These are phyloP conservation scores for Parauchenoglanis ngamensis DNA, from an alignment of 2,797 vertebrate genomes.

Conservation along the genomic window DNA sequence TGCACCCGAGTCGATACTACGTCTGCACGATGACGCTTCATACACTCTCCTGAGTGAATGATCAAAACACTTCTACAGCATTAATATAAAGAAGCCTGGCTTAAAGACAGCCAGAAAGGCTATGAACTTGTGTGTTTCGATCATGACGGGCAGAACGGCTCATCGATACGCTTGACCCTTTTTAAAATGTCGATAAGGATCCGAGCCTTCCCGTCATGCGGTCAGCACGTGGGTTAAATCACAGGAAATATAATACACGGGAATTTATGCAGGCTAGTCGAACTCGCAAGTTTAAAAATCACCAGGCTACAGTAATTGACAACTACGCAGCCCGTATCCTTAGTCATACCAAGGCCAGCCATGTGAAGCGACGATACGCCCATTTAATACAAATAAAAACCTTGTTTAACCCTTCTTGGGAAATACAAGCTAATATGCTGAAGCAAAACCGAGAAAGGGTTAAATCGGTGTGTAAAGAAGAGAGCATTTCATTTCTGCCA, in stretches of 20 bases:
- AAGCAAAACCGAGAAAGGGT: constrained; percentile 12
- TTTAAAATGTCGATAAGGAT: constrained; percentile 22
- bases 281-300: constrained; percentile 23
- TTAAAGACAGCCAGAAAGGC: neutral
- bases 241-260: constrained; percentile 35
- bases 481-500: constrained; percentile 30
- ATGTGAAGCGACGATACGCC: constrained; percentile 4
- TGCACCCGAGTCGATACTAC: neutral
- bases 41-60: too few relatives aligned
- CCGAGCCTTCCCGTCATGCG: constrained; percentile 24
- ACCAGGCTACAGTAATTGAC: constrained; percentile 26
- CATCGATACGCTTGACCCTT: neutral
- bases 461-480: constrained; percentile 10
- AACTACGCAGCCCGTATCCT: neutral
- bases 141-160: neutral
- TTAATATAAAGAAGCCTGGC: constrained; percentile 32
- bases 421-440: constrained; percentile 40
- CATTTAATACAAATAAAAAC: constrained; percentile 42
- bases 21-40: neutral
- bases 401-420: constrained; percentile 39
- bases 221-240: constrained; percentile 44
- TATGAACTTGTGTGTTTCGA: neutral
- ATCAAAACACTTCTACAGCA: neutral
- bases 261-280: constrained; percentile 14
- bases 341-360: constrained; percentile 2